A percentile compares a stretch with the other conserved stretches of the same genome.
Evolutionary conservation across 92 coral and sea anemone species (phyloP).

Genomic region (Bergia puertoricense): DNA sequence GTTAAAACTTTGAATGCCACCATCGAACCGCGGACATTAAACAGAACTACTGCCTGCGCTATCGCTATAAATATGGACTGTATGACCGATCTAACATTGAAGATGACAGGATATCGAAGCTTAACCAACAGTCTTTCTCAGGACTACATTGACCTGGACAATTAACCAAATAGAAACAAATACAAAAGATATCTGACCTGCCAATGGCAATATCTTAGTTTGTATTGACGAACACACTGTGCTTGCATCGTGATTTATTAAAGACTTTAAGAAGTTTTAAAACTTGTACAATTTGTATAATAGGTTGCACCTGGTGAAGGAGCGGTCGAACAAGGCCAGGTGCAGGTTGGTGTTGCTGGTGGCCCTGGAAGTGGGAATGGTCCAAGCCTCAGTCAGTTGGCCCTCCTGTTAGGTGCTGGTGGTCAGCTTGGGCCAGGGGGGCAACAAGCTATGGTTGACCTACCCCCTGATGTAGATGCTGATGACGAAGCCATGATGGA

Average conservation of each 20-base stretch:
- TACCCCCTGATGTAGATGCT: slow-evolving; percentile 87
- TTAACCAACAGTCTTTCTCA: too few species aligned
- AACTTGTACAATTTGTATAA: not conserved
- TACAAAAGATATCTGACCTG: too few species aligned
- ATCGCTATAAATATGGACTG: too few species aligned
- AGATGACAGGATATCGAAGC: too few species aligned
- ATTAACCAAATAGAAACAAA: too few species aligned
- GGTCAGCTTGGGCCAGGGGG: slow-evolving; percentile 73
- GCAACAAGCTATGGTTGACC: slow-evolving; percentile 74
- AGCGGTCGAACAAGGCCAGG: slow-evolving; percentile 53
- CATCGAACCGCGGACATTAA: too few species aligned
- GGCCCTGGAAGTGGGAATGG: slow-evolving; percentile 29
- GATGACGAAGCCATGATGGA: slow-evolving; percentile 99
- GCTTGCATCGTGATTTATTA: not conserved
- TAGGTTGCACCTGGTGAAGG: slow-evolving; percentile 43
- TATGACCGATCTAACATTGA: too few species aligned
- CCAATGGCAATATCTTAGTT: too few species aligned
- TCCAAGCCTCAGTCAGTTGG: slow-evolving; percentile 70
- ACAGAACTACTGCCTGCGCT: too few species aligned
- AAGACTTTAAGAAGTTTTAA: not conserved
- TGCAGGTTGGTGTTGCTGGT: slow-evolving; percentile 49
- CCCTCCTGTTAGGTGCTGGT: slow-evolving; percentile 84
- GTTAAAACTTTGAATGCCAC: too few species aligned
- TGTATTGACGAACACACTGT: too few species aligned
- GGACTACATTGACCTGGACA: too few species aligned